Base-by-base conservation (phyloP, 2,113 vertebrate species). In the Oreochromis aureus region DNA sequence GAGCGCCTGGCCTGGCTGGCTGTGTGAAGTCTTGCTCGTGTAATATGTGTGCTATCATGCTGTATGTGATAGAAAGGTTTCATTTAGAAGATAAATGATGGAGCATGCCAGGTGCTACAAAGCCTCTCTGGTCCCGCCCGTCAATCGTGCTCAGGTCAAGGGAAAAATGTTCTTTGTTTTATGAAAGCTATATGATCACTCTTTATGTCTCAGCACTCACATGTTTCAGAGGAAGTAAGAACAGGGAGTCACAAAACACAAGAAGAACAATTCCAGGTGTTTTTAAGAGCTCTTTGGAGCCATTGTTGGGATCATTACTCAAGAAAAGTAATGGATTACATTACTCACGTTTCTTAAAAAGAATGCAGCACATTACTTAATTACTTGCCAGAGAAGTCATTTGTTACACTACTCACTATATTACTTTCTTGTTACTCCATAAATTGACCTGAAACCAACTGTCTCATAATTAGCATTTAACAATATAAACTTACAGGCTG, bases 11-110 rank as follows among this genome's bases (percentile, higher is more conserved):
- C 71, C 69, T 36, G 79, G 54, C 54, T 82, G 56, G 56, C 81
- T 41, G 53, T 55, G 80, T 76, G 18, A 73, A 48, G 53, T 71
- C 10, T 15, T 66, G 13, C 66, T 89, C 54, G 13, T 88, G 73
- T 85, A 59, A 86, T 82, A 32, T 44, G 19, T 48, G 27, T 78
- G 34, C 89, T 73, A 87, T 86, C 83, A 82, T 79, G 56, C 15
- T 3, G 51, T 71, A 48, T 79, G 79, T 90, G 87, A 83, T 87
- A 56, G 59, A 63, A 85, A 53, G 11, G 10, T 91, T 94, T 89
- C 24, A 91, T 92, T 88, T 88, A 55, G 61, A 86, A 80, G 89
- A 91, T 91, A 87, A 90, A 88, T 89, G 87, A 91, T 82, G 48
- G 73, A 87, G 69, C 44, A 32, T 81, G 81, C 69, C 89, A 92